Evolutionary conservation across 2,113 vertebrate genomes (phyloP), one percentile per base, ranked within the genome.

Genomic region (Probosciger aterrimus): DNA sequence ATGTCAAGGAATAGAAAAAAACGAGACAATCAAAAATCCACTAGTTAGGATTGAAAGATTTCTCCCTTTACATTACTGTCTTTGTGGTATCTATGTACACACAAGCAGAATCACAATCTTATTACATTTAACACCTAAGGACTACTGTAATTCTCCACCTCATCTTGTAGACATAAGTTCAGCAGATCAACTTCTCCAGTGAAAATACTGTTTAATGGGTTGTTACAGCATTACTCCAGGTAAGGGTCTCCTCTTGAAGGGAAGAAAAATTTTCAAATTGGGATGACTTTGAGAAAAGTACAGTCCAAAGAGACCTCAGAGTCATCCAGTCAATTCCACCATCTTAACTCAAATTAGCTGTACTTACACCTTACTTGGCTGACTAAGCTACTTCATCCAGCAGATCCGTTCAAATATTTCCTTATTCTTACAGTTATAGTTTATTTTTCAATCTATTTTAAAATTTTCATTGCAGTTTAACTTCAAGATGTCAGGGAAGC

Each of bases 11-110:
- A 68, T 20, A 82, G 22, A 49, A 78, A 84, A 81, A 74, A 10
- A 0, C 1, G 24, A 73, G 18, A 62, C 4, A 78, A 88, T 35
- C 5, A 5, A 78, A 78, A 70, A 4, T 50, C 19, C 0, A 1
- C 3, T 30, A 28, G 28, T 10, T 67, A 63, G 4, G 1, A 57
- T 43, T 67, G 30, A 82, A 92, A 82, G 2, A 3, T 43, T 65
- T 65, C 23, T 74, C 23, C 9, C 12, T 75, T 75, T 82, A 39
- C 1, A 65, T 20, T 71, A 24, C 5, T 27, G 4, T 35, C 8
- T 23, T 30, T 59, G 2, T 44, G 30, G 18, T 17, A 63, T 14
- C 19, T 41, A 20, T 12, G 18, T 39, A 41, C 14, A n/a, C 10
- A 47, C 20, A 90, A 81, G 6, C 2, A 73, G n/a, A 90, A 79